Evolutionary conservation across 2,113 vertebrate genomes (phyloP), one percentile per base, ranked within the genome.

Genomic region (Xiphorhynchus elegans): DNA sequence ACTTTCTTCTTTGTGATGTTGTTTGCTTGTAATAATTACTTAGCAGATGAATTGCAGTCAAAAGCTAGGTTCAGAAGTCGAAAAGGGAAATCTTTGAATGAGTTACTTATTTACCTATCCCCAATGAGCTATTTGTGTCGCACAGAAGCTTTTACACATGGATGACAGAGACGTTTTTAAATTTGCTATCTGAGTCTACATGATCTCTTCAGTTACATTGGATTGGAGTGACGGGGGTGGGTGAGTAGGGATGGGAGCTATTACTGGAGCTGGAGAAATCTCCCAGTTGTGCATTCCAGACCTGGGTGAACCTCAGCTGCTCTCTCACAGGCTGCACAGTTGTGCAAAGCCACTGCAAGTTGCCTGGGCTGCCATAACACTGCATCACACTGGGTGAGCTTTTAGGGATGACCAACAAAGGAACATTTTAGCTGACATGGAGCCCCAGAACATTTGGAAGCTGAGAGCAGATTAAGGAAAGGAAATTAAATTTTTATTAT

Each of bases 261-360:
- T 49, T 68, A 53, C 67, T 92, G 89, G 40, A 85, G 67, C 75
- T 73, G 44, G 25, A 29, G 39, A 95, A 84, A 77, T 86, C 40
- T 83, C 79, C 66, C 86, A 94, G 76, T 67, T 88, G 72, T 80
- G 63, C 89, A 90, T 95, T 88, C 80, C 93, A 76, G 78, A 76
- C 52, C 46, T 0, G 5, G 13, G 31, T 39, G 53, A 86, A 68
- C 49, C 52, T 95, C 89, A 96, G 85, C 79, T 96, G 94, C 83
- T 90, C 40, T 33, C 49, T 29, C 80, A 68, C 31, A 67, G 17
- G 47, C 66, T 78, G 40, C 70, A 46, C 77, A 75, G 39, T 82
- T 63, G 70, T 68, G 91, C 62, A 60, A 87, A 79, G 58, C 60
- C 75, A 35, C 53, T n/a, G 58, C 49, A 40, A 86, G 49, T 52